A percentile compares a stretch with the other conserved stretches of the same genome.
Evolutionary conservation across 2,797 vertebrate species (phyloP).

Genomic region (Mormyrus proboscirostris): DNA sequence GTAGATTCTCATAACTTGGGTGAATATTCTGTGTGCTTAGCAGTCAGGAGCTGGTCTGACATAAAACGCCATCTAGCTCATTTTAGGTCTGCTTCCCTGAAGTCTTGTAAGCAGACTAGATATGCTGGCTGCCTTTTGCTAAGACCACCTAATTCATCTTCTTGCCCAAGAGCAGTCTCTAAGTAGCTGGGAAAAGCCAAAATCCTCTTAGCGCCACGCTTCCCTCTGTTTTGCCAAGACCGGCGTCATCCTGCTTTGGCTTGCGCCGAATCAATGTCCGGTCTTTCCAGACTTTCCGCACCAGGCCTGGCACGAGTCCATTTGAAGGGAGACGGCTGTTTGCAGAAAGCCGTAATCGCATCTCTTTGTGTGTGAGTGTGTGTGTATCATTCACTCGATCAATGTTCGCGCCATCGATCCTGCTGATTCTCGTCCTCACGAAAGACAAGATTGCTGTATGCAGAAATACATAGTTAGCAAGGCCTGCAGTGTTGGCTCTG

Average conservation of each 20-base stretch:
- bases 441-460: too few relatives aligned
- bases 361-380: not conserved
- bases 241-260: not conserved
- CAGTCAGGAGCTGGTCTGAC: not conserved
- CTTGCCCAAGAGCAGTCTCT: not conserved
- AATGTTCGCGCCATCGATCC: not conserved
- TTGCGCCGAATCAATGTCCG: not conserved
- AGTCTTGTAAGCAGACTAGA: not conserved
- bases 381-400: not conserved
- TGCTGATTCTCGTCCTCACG: not conserved
- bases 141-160: not conserved
- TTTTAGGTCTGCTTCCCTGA: not conserved
- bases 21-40: not conserved
- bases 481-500: not conserved
- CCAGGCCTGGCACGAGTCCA: not conserved
- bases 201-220: slow-evolving; percentile 16
- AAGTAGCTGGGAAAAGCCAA: slow-evolving; percentile 13
- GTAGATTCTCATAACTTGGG: not conserved
- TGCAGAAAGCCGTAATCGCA: not conserved
- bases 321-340: not conserved
- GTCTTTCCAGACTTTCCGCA: not conserved
- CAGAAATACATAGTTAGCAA: not conserved
- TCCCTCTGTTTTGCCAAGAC: slow-evolving; percentile 29
- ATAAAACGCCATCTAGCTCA: not conserved
- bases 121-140: not conserved